Percentiles rank a stretch among this genome's conserved stretches.
phyloP scores from a whole-genome alignment of 2,113 vertebrate genomes.

The Eurystomus gularis region DNA sequence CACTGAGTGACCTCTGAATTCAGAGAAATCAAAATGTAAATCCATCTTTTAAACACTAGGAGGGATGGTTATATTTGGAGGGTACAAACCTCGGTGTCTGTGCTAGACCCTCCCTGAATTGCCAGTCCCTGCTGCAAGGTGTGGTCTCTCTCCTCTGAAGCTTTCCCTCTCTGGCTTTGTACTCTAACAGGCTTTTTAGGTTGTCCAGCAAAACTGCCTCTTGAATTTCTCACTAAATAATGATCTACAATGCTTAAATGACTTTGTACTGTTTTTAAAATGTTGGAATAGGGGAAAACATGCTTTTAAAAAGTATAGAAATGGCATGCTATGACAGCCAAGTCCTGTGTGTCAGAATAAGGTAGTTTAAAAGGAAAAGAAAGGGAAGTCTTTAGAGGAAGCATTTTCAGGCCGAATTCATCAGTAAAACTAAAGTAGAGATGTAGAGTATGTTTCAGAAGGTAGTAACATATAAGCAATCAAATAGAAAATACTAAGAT shows the following conservation, averaged over 20 bases:
- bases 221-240: background rate
- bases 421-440: background rate
- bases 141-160: background rate
- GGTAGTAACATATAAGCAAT: background rate
- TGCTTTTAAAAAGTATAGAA: background rate
- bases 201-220: background rate
- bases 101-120: background rate
- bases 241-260: background rate
- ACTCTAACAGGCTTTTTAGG: background rate
- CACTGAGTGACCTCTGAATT: background rate
- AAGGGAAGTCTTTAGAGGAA: background rate
- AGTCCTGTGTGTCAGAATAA: background rate
- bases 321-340: accelerated
- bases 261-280: background rate
- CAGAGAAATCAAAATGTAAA: background rate
- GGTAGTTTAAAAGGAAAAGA: background rate
- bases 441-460: background rate
- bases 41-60: background rate
- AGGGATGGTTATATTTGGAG: background rate
- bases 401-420: background rate
- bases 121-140: background rate
- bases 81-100: background rate
- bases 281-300: background rate
- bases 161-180: background rate
- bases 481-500: background rate